These are phyloP conservation scores for Rousettus madagascariensis DNA, from an alignment of 2,797 vertebrate genomes.

Conservation along the genomic window DNA sequence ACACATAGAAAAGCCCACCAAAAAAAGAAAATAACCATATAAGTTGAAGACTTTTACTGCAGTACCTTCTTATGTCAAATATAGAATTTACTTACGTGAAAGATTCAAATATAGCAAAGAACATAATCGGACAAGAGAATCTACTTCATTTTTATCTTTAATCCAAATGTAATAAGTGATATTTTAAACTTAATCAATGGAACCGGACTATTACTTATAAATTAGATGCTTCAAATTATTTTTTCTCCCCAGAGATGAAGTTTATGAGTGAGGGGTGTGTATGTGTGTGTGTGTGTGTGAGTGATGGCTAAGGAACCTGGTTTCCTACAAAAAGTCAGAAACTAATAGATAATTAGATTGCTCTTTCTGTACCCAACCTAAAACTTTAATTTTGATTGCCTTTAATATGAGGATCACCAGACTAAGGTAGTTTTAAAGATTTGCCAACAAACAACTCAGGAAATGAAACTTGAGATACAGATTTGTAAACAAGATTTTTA, in stretches of 20 bases:
- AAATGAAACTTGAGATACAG: background rate
- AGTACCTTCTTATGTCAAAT: background rate
- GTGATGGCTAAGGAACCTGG: background rate
- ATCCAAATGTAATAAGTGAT: background rate
- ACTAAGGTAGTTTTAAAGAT: background rate
- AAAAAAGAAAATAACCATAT: background rate
- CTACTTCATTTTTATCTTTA: background rate
- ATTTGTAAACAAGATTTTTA: background rate
- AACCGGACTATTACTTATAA: background rate
- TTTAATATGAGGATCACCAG: background rate
- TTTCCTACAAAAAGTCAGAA: background rate
- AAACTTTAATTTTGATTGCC: background rate
- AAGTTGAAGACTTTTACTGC: conserved; percentile 30
- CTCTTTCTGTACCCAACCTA: background rate
- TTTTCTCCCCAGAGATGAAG: background rate
- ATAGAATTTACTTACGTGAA: background rate
- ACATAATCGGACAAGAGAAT: background rate
- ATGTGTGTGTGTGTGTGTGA: background rate
- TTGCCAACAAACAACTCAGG: background rate
- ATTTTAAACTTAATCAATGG: background rate
- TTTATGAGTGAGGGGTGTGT: background rate
- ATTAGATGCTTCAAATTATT: background rate
- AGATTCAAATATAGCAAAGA: background rate
- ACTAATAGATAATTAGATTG: background rate
- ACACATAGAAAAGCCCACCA: too few relatives aligned